phyloP scores from a whole-genome alignment of 23 tunicate genomes.

The Oikopleura albicans region DNA sequence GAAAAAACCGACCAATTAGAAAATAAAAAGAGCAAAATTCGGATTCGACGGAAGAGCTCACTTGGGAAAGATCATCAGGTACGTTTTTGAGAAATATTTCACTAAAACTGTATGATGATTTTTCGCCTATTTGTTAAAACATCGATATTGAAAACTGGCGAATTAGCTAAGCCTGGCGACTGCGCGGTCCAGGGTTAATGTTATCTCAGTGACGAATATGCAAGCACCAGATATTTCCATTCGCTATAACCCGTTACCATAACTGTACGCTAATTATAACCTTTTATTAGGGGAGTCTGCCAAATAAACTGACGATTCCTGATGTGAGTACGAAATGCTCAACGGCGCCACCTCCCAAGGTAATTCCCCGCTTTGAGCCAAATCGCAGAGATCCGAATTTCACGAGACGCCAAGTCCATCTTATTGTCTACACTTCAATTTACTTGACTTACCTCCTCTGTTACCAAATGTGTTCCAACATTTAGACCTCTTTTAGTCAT shows the following conservation, averaged over 20 bases:
- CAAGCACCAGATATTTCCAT: too few species aligned
- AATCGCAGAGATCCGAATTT: too few species aligned
- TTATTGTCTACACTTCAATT: neutral
- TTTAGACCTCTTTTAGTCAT: too few species aligned
- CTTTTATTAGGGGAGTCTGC: neutral
- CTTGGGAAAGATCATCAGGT: neutral
- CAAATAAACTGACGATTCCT: neutral
- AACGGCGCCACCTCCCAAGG: neutral
- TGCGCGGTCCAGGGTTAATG: too few species aligned
- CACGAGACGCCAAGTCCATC: neutral
- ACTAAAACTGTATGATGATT: too few species aligned
- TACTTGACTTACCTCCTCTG: neutral
- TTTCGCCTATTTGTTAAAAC: too few species aligned
- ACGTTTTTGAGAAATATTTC: neutral
- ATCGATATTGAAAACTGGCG: too few species aligned
- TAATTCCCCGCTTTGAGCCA: too few species aligned
- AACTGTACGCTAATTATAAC: too few species aligned
- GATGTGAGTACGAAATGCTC: neutral
- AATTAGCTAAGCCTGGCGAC: too few species aligned
- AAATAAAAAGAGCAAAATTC: neutral
- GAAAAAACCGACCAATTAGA: neutral
- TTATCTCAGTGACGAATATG: too few species aligned
- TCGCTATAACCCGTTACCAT: too few species aligned
- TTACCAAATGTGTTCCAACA: neutral
- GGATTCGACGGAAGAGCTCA: neutral